These are phyloP conservation scores for Orthosia cruda DNA, from an alignment of 2,888 invertebrate species.

Conservation along the genomic window DNA sequence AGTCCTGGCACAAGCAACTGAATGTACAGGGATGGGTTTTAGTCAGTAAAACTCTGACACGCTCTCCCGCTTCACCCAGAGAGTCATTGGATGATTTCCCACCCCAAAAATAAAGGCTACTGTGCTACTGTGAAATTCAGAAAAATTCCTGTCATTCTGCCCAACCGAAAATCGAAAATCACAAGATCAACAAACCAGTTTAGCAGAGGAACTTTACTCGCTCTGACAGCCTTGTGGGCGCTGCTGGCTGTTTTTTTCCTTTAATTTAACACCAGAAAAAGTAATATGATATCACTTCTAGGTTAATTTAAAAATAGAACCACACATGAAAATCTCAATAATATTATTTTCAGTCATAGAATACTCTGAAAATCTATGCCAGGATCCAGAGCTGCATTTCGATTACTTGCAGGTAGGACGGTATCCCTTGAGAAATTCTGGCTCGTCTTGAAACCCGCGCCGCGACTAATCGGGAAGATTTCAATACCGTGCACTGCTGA, in stretches of 20 bases:
- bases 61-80: no score
- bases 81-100: no score
- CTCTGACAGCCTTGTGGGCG: not conserved
- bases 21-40: no score
- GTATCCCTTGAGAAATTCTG: slow-evolving; percentile 46
- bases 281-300: no score
- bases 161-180: no score
- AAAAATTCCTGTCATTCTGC: no score
- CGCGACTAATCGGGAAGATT: slow-evolving; percentile 33
- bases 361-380: not conserved
- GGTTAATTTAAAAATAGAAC: not conserved
- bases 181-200: no score
- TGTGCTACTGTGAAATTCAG: no score
- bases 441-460: slow-evolving; percentile 3
- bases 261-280: not conserved
- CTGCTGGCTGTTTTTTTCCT: no score
- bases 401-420: slow-evolving; percentile 15
- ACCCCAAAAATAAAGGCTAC: no score
- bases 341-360: slow-evolving; percentile 15
- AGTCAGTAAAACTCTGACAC: no score
- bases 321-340: not conserved
- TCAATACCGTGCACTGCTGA: slow-evolving; percentile 16
- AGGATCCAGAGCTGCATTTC: slow-evolving; percentile 24
- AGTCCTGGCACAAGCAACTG: no score
- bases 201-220: not conserved